A percentile compares a stretch with the other conserved stretches of the same genome.
Conservation (phyloP, 1,140 invertebrate species). For the Neodiprion lecontei region DNA sequence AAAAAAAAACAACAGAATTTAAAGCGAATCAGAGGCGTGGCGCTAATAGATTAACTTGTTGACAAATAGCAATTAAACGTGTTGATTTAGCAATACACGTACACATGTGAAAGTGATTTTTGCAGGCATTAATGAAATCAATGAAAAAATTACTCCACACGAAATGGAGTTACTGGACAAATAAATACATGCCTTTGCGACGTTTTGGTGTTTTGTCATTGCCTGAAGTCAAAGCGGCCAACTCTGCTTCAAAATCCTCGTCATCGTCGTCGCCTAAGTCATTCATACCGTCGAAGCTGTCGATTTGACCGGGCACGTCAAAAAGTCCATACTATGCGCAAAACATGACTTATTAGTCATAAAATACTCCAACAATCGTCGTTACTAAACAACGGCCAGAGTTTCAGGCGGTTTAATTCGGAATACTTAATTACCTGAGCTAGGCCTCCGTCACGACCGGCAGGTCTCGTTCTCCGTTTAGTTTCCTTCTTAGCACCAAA, state of each 20-base stretch:
- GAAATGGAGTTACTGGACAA: background rate
- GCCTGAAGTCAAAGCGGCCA: slow-evolving; percentile 75
- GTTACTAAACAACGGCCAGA: slow-evolving; percentile 16
- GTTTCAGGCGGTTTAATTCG: slow-evolving; percentile 12
- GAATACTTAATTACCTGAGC: slow-evolving; percentile 52
- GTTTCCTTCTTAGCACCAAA: slow-evolving; percentile 61
- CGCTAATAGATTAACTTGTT: too few species aligned
- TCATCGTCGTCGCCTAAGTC: slow-evolving; percentile 70
- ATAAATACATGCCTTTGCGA: slow-evolving; percentile 52
- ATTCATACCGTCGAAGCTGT: slow-evolving; percentile 61
- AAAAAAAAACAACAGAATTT: too few species aligned
- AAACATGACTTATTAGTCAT: slow-evolving; percentile 31
- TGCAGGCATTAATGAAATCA: too few species aligned
- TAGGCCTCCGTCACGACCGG: slow-evolving; percentile 52
- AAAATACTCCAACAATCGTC: slow-evolving; percentile 15
- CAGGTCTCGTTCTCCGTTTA: slow-evolving; percentile 53
- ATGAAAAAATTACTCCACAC: background rate
- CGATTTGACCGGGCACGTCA: slow-evolving; percentile 72
- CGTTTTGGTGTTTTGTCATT: slow-evolving; percentile 57
- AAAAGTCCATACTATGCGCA: slow-evolving; percentile 75
- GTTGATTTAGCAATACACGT: too few species aligned
- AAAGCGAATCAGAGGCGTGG: too few species aligned
- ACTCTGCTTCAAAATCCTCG: slow-evolving; percentile 85
- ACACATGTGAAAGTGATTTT: too few species aligned
- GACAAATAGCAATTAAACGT: too few species aligned